Percentiles rank a stretch among this genome's conserved stretches.
Evolutionary conservation across 2,797 vertebrate species (phyloP).

Genomic region (Trematomus bernacchii): DNA sequence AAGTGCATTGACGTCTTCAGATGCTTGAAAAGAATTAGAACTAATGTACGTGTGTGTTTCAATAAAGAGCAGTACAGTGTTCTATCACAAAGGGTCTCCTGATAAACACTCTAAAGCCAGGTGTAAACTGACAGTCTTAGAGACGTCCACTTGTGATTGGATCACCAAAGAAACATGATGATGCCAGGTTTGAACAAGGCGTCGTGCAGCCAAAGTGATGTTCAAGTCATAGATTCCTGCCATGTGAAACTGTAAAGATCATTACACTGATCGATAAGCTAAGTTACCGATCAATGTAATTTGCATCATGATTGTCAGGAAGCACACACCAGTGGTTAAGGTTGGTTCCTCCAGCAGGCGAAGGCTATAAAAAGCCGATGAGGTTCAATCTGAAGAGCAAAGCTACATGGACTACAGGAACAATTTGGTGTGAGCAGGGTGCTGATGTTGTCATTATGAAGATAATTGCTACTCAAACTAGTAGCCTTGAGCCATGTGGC

Average conservation of each 20-base stretch:
- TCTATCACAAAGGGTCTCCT: background rate
- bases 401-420: slow-evolving; percentile 13
- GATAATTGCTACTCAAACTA: slow-evolving; percentile 57
- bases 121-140: background rate
- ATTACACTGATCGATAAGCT: slow-evolving; percentile 51
- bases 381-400: slow-evolving; percentile 14
- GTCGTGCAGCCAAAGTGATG: slow-evolving; percentile 1
- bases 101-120: background rate
- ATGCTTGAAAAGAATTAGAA: background rate
- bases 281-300: slow-evolving; percentile 1
- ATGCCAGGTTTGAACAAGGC: background rate
- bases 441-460: slow-evolving; percentile 64
- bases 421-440: slow-evolving; percentile 44
- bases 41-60: no score
- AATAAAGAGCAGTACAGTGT: no score
- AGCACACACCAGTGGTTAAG: slow-evolving; percentile 27
- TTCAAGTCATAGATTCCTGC: slow-evolving; percentile 29
- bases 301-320: slow-evolving; percentile 41
- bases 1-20: background rate
- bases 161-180: background rate
- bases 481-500: slow-evolving; percentile 29
- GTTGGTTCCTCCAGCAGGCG: slow-evolving; percentile 7
- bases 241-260: slow-evolving; percentile 44
- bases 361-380: slow-evolving; percentile 1
- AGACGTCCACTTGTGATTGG: background rate